These are phyloP conservation scores for Virgularia gustaviana DNA, from an alignment of 92 coral and sea anemone species.

Conservation along the genomic window DNA sequence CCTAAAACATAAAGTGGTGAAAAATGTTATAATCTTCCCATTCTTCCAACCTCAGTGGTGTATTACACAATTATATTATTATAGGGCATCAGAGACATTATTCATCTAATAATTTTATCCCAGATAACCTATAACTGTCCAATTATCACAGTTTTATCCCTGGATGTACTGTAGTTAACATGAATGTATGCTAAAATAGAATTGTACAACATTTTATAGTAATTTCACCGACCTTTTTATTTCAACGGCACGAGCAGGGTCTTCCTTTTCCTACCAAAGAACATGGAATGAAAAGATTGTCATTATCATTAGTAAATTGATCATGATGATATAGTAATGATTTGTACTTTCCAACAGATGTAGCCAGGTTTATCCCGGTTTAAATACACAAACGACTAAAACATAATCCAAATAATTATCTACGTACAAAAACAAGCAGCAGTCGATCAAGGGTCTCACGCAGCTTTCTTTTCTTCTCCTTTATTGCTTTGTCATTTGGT, in stretches of 20 bases:
- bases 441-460: constrained; percentile 90
- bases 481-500: constrained; percentile 97
- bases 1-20: not conserved
- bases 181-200: too few relatives aligned
- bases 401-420: constrained; percentile 23
- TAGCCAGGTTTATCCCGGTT: constrained; percentile 11
- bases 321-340: not conserved
- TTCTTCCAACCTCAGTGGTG: too few relatives aligned
- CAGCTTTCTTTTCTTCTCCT: constrained; percentile 90
- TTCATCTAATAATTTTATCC: too few relatives aligned
- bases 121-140: too few relatives aligned
- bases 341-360: not conserved
- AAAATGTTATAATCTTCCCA: not conserved
- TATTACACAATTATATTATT: too few relatives aligned
- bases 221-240: constrained; percentile 41
- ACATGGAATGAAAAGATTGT: too few relatives aligned
- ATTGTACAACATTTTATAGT: too few relatives aligned
- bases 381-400: constrained; percentile 2
- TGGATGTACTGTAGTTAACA: too few relatives aligned
- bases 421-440: constrained; percentile 76
- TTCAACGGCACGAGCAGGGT: constrained; percentile 46
- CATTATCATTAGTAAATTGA: not conserved
- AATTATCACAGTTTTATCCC: too few relatives aligned
- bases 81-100: too few relatives aligned
- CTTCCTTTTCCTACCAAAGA: constrained; percentile 43